Evolutionary conservation across 2,888 invertebrate species (phyloP).

Genomic region (Drosophila robusta): DNA sequence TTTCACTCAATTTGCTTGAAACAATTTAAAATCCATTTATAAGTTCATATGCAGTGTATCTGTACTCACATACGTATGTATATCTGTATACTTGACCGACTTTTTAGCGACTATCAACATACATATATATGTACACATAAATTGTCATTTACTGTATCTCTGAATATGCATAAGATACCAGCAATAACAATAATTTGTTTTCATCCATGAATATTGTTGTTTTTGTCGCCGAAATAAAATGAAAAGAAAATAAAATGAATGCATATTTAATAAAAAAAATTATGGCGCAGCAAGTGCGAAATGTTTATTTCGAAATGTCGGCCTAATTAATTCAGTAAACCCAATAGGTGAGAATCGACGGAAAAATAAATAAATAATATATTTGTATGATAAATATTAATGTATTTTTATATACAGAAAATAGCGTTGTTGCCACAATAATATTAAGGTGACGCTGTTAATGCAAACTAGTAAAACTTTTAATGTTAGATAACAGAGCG

Average conservation of each 20-base stretch:
- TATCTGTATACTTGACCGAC: conserved; percentile 72
- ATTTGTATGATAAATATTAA: not conserved
- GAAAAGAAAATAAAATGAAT: conserved; percentile 8
- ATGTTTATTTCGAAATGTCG: conserved; percentile 3
- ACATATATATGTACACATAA: conserved; percentile 11
- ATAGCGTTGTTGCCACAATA: not conserved
- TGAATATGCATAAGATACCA: conserved; percentile 20
- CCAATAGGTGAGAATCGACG: not conserved
- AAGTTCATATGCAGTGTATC: conserved; percentile 23
- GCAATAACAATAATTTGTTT: conserved; percentile 27
- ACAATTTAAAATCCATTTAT: conserved; percentile 62
- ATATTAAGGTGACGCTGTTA: not conserved
- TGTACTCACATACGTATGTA: conserved; percentile 7
- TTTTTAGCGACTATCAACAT: conserved; percentile 44
- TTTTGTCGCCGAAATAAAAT: conserved; percentile 1
- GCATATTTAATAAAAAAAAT: not conserved
- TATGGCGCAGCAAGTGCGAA: not conserved
- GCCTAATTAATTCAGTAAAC: conserved; percentile 10
- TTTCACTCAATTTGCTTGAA: conserved; percentile 68
- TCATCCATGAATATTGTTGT: conserved; percentile 33
- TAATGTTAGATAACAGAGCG: too few relatives aligned
- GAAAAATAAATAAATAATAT: not conserved
- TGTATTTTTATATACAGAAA: not conserved
- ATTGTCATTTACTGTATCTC: conserved; percentile 18
- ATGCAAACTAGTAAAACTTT: too few relatives aligned